These are phyloP conservation scores for Poeciliopsis gracilis DNA, from an alignment of 2,797 vertebrate species.

Conservation along the genomic window DNA sequence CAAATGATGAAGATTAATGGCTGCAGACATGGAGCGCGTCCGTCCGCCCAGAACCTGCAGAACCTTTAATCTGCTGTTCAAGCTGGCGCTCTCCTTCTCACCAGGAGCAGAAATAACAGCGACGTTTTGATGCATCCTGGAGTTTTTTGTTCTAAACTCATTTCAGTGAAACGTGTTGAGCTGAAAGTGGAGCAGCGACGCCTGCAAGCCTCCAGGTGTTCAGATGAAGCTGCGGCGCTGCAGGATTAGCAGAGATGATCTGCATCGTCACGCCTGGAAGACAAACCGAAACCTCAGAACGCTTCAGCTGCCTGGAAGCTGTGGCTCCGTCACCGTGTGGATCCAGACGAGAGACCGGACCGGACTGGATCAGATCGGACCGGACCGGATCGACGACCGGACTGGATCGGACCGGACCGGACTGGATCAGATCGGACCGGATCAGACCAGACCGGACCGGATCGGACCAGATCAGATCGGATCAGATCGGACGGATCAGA, in stretches of 20 bases:
- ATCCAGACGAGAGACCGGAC: too few species aligned
- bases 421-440: slow-evolving; percentile 15
- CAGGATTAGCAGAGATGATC: slow-evolving; percentile 9
- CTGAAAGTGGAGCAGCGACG: background rate
- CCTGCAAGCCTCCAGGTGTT: background rate
- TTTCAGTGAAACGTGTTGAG: background rate
- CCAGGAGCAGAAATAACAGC: background rate
- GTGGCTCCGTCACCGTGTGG: slow-evolving; percentile 22
- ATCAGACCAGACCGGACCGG: background rate
- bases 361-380: too few species aligned
- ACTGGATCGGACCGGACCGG: background rate
- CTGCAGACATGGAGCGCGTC: slow-evolving; percentile 36
- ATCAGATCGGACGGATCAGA: background rate
- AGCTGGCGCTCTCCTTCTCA: background rate
- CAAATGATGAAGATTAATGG: slow-evolving; percentile 54
- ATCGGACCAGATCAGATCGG: background rate
- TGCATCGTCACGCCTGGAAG: slow-evolving; percentile 14
- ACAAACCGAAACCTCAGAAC: slow-evolving; percentile 16
- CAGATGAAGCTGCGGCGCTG: slow-evolving; percentile 1
- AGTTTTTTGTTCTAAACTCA: background rate
- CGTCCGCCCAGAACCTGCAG: slow-evolving; percentile 40
- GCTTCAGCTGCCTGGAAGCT: background rate
- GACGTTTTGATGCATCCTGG: background rate
- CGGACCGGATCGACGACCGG: too few species aligned
- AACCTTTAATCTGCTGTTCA: slow-evolving; percentile 12